Conservation (phyloP, 2,797 vertebrate species). For the Poeciliopsis paucimaculata region DNA sequence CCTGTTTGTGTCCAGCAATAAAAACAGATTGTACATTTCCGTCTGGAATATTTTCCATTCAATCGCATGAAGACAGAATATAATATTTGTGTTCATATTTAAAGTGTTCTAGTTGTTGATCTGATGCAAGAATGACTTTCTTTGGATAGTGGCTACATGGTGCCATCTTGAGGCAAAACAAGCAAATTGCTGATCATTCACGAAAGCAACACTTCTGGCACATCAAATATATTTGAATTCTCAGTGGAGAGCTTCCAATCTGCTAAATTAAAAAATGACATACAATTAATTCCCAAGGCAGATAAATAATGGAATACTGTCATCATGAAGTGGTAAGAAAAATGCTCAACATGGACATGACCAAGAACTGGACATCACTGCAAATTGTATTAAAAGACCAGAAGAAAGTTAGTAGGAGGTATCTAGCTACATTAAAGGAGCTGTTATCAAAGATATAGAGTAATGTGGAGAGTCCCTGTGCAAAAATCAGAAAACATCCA, state of each 20-base stretch:
- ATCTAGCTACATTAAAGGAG: background rate
- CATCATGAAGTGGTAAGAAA: background rate
- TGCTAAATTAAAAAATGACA: background rate
- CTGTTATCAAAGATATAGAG: background rate
- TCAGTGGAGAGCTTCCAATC: background rate
- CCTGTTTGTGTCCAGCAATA: background rate
- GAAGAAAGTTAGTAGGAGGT: background rate
- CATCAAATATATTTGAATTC: background rate
- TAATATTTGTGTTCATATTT: background rate
- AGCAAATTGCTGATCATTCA: background rate
- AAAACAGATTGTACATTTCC: background rate
- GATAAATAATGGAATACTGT: background rate
- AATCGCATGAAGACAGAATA: background rate
- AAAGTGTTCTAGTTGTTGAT: background rate
- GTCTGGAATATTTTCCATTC: background rate
- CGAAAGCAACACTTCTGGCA: background rate
- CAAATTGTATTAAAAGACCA: background rate
- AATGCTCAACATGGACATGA: background rate
- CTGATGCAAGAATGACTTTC: background rate
- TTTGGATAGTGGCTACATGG: slow-evolving; percentile 4
- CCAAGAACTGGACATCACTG: background rate
- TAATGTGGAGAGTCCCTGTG: background rate
- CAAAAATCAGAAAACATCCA: background rate
- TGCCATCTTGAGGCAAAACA: slow-evolving; percentile 69
- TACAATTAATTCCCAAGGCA: background rate